Base-by-base conservation (phyloP, 2,888 invertebrate species). In the Nezara viridula region DNA sequence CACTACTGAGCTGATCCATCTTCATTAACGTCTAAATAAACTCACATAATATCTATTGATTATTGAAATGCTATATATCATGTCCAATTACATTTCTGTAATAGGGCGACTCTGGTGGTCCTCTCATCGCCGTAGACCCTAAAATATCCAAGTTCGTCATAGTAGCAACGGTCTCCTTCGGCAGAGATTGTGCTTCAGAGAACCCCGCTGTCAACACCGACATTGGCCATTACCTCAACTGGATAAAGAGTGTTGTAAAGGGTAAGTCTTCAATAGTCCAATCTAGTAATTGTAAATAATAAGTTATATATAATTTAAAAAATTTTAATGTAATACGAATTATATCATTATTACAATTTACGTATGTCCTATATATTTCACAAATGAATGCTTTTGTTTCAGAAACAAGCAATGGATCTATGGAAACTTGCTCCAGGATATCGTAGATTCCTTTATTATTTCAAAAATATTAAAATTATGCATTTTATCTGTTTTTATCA, bases 101-200 rank as follows among this genome's bases (percentile, higher is more conserved):
- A 37, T 7, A 81, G 81, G 81, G 81, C n/a, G 81, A 81, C 44
- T 81, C 81, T n/a, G 81, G 81, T n/a, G 81, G 81, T n/a, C 81
- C 81, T 44, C 81, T 81, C 44, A 44, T 44, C 10, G 47, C 12
- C 44, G 9, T 81, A 1, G 81, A 81, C n/a, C 24, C 44, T 12
- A 14, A 1, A 5, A 47, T 10, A 0, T 0, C 2, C 44, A 47
- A 16, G 44, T n/a, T 16, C n/a, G 40, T 44, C n/a, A 0, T 24
- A 10, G 81, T 81, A 47, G 81, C 44, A 3, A 0, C n/a, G 6
- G 44, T 81, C n/a, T 81, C 81, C 44, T 81, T 44, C 16, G 81
- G 81, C 14, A n/a, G 44, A 12, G 81, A 44, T 1, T 81, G 81
- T 47, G 81, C 81, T 81, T 81, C 81, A n/a, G 81, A 81, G n/a